Conservation (phyloP, 2,113 vertebrate species). For the Monopterus albus region DNA sequence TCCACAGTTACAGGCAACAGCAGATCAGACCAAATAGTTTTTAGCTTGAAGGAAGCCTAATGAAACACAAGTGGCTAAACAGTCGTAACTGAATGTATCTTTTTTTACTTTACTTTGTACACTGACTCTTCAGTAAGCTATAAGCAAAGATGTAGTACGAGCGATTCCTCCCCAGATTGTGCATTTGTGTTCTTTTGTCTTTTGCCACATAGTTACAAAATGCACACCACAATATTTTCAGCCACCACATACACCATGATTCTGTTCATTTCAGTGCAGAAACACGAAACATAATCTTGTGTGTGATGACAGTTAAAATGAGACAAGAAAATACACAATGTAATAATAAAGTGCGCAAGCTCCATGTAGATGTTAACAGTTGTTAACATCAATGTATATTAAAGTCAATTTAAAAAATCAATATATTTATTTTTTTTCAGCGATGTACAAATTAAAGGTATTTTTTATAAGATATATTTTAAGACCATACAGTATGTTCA, state of each 20-base stretch:
- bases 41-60: constrained; percentile 70
- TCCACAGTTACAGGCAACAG: constrained; percentile 78
- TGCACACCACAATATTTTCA: constrained; percentile 57
- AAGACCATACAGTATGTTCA: constrained; percentile 78
- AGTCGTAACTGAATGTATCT: constrained; percentile 51
- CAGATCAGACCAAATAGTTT: constrained; percentile 65
- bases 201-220: constrained; percentile 72
- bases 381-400: constrained; percentile 73
- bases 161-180: constrained; percentile 52
- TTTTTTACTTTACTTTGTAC: constrained; percentile 55
- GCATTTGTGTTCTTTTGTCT: constrained; percentile 60
- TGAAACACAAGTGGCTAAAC: constrained; percentile 76
- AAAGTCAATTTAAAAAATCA: constrained; percentile 81
- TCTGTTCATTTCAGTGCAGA: constrained; percentile 60
- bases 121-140: constrained; percentile 46
- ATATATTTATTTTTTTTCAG: constrained; percentile 62
- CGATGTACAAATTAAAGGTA: constrained; percentile 86
- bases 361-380: constrained; percentile 74
- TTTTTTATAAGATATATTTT: constrained; percentile 70
- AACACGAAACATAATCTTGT: constrained; percentile 58
- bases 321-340: constrained; percentile 62
- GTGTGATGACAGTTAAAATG: constrained; percentile 50
- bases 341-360: constrained; percentile 83
- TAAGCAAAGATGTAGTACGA: constrained; percentile 18
- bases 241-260: constrained; percentile 50